phyloP scores from a whole-genome alignment of 2,888 invertebrate species.

The Dolichomitus sp. region DNA sequence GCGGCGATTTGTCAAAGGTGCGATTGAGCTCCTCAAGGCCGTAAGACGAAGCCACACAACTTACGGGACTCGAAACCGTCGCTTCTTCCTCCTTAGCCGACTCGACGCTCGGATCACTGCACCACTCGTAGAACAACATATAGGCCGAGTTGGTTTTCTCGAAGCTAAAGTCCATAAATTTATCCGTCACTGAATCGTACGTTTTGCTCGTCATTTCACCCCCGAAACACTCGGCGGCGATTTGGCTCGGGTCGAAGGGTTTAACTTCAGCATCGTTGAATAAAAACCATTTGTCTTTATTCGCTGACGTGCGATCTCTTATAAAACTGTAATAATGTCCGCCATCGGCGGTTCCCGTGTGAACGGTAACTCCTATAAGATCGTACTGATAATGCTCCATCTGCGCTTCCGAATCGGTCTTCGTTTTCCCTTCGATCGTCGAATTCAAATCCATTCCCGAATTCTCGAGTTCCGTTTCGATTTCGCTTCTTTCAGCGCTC shows the following conservation, averaged over 20 bases:
- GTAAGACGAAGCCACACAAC: slow-evolving; percentile 67
- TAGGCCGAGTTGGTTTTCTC: slow-evolving; percentile 99
- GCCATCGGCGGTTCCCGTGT: slow-evolving; percentile 99
- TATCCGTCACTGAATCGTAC: slow-evolving; percentile 98
- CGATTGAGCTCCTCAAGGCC: slow-evolving; percentile 68
- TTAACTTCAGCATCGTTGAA: slow-evolving; percentile 98
- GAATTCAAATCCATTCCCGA: slow-evolving; percentile 36
- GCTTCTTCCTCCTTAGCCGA: slow-evolving; percentile 81
- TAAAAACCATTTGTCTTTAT: slow-evolving; percentile 96
- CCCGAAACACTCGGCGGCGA: slow-evolving; percentile 98
- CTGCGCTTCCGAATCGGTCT: slow-evolving; percentile 87
- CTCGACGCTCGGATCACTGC: slow-evolving; percentile 85
- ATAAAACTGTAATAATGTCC: slow-evolving; percentile 99
- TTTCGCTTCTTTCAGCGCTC: slow-evolving; percentile 71
- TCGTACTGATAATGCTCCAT: slow-evolving; percentile 94
- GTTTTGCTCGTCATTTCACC: slow-evolving; percentile 99
- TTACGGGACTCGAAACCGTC: slow-evolving; percentile 80
- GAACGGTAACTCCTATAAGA: slow-evolving; percentile 97
- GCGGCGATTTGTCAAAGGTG: slow-evolving; percentile 72
- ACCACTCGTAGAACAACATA: slow-evolving; percentile 98
- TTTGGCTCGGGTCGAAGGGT: slow-evolving; percentile 97
- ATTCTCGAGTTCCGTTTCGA: slow-evolving; percentile 17
- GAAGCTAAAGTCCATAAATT: slow-evolving; percentile 99
- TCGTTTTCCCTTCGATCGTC: slow-evolving; percentile 77
- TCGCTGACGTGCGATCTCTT: slow-evolving; percentile 91